Base-by-base conservation (phyloP, 2,113 vertebrate genomes). In the Merops nubicus region DNA sequence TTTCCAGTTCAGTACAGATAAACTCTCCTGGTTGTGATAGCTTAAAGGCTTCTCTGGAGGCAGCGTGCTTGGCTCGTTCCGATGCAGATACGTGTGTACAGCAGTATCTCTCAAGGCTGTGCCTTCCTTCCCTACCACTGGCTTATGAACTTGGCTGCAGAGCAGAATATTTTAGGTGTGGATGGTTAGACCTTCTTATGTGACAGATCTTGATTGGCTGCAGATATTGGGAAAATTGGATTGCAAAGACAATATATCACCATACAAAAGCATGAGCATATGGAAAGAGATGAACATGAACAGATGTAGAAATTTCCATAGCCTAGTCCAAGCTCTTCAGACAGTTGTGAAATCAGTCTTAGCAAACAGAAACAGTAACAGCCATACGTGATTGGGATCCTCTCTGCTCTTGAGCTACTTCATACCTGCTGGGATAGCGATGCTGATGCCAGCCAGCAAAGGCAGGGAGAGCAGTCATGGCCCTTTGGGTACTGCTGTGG, bases 111-210 rank as follows among this genome's bases (percentile, higher is more conserved):
- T 89, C 69, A 59, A 77, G 80, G 68, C 85, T 91, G 31, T 76
- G 57, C 75, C 88, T 96, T 88, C 76, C 75, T 91, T 90, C 5
- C 57, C 67, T 87, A 6, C 67, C 33, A 31, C 73, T 93, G 72
- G 68, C 86, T 95, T 77, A 43, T 80, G 89, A 91, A 15, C 54
- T 90, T 31, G 59, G 84, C 89, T 95, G 76, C 91, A 89, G 88
- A 94, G 83, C 54, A 88, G 89, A 84, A 16, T 60, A 5, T 63
- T 91, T 78, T 74, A 91, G 86, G 56, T 91, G 77, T 78, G 84
- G 38, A 22, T 91, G 68, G 50, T 75, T 92, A 78, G 79, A 84
- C 64, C 48, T 77, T 53, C 23, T 77, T 74, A 33, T 15, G 34
- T 81, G 64, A 59, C n/a, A 65, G 53, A 51, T 86, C 68, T 93